These are phyloP conservation scores for Carlito syrichta DNA, from an alignment of 2,113 vertebrate species.

Conservation along the genomic window DNA sequence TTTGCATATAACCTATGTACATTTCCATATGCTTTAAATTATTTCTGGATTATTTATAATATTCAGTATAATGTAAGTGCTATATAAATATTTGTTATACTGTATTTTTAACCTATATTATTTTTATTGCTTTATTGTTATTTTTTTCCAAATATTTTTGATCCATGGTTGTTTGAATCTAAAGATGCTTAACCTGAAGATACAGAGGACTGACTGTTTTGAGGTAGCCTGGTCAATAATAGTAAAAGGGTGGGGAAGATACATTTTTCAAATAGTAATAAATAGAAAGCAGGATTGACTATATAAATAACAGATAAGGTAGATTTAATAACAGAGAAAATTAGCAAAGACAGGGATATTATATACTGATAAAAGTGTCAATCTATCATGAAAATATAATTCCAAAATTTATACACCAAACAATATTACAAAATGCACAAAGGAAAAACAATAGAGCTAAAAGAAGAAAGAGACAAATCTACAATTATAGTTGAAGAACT, in stretches of 20 bases:
- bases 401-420: not conserved
- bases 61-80: not conserved
- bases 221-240: not conserved
- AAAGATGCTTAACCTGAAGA: not conserved
- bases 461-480: not conserved
- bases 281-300: not conserved
- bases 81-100: not conserved
- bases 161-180: not conserved
- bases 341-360: not conserved
- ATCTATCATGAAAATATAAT: not conserved
- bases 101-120: not conserved
- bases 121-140: not conserved
- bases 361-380: not conserved
- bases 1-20: not conserved
- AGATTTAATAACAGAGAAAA: not conserved
- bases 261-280: not conserved
- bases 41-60: not conserved
- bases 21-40: not conserved
- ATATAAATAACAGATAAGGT: not conserved
- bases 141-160: not conserved
- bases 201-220: not conserved
- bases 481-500: not conserved
- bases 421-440: not conserved
- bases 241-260: not conserved
- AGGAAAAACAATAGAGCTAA: not conserved